Base-by-base conservation (phyloP, 2,113 vertebrate genomes). In the Anas platyrhynchos region DNA sequence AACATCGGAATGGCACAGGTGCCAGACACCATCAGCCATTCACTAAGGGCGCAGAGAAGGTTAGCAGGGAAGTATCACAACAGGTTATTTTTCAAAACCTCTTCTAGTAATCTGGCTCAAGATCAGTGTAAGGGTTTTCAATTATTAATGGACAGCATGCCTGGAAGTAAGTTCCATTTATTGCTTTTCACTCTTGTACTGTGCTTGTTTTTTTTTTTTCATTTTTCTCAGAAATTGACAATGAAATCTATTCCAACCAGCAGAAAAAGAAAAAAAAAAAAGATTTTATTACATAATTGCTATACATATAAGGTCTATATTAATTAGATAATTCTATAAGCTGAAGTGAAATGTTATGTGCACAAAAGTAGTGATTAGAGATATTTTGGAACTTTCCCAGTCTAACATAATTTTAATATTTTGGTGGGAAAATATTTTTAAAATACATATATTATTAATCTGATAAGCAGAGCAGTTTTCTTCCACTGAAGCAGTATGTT, bases 41-140 rank as follows among this genome's bases (percentile, higher is more conserved):
- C 63, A 63, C 20, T 11, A n/a, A 31, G 50, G 38, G 14, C 41
- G 16, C 58, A 76, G 83, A 79, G 18, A 65, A n/a, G 17, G 41
- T 86, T 80, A 71, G 69, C 4, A 3, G 36, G 52, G 10, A 93
- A 89, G 26, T 67, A 89, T 44, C 54, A 63, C 32, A 86, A 44
- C 46, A 61, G 16, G n/a, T 69, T 83, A 36, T 92, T 96, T 96
- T 94, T 91, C 77, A 95, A 91, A 95, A 86, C 21, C 22, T 83
- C 8, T 75, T 63, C 59, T 55, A 84, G 71, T 54, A 91, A 86
- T 89, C 65, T 74, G 32, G 16, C 67, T 93, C 46, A 63, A 81
- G 71, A 75, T 89, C 62, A 38, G 55, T 90, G 59, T 62, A 85
- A 85, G 32, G 4, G 16, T 58, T 94, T 96, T 94, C 59, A 83